Conservation (phyloP, 2,113 vertebrate genomes). For the Aix galericulata region DNA sequence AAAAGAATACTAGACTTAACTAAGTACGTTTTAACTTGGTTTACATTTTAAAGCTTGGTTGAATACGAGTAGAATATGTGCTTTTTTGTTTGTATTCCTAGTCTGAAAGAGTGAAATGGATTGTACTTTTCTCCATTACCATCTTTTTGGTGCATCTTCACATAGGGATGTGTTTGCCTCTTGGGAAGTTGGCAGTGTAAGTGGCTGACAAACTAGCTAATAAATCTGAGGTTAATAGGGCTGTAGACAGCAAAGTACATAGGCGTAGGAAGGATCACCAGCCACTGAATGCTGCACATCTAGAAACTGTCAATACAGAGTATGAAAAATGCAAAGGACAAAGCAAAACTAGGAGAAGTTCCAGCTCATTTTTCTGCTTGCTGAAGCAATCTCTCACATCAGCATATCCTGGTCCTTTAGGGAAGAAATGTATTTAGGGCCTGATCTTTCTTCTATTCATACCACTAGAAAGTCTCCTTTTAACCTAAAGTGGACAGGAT, state of each 20-base stretch:
- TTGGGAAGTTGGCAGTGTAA: conserved; percentile 74
- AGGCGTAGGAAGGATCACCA: conserved; percentile 69
- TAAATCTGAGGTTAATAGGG: conserved; percentile 80
- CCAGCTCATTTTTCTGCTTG: conserved; percentile 68
- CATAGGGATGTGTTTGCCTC: conserved; percentile 66
- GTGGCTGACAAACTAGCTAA: conserved; percentile 78
- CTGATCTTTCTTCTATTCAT: neutral
- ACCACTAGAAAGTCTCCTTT: neutral
- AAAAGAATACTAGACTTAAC: neutral
- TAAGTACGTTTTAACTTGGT: conserved; percentile 25
- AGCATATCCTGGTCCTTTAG: conserved; percentile 14
- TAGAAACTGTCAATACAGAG: conserved; percentile 72
- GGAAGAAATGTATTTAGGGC: neutral
- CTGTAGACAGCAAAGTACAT: conserved; percentile 76
- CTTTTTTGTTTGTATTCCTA: neutral
- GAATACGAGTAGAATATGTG: neutral
- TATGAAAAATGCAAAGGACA: conserved; percentile 70
- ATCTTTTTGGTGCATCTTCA: conserved; percentile 68
- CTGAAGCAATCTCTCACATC: conserved; percentile 47
- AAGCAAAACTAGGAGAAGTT: conserved; percentile 62
- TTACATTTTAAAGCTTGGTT: conserved; percentile 9
- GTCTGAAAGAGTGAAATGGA: conserved; percentile 24
- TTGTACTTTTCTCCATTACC: conserved; percentile 45
- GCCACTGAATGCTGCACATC: conserved; percentile 62
- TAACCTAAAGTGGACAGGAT: neutral